phyloP scores from a whole-genome alignment of 92 coral and sea anemone species.

The Muricea muricata region DNA sequence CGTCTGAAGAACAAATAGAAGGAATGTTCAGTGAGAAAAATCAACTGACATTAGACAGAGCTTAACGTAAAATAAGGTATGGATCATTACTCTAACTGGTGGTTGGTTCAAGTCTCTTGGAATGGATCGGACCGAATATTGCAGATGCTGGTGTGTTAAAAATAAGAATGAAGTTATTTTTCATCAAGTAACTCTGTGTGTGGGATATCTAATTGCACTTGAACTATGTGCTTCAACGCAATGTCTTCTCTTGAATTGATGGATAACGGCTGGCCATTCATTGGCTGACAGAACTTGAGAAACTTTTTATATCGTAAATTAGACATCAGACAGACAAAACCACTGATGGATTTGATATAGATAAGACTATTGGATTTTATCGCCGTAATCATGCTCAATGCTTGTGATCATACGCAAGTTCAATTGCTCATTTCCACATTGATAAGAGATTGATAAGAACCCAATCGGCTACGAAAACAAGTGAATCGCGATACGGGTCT shows the following conservation, averaged over 20 bases:
- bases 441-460: background rate
- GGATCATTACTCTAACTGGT: no score
- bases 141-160: background rate
- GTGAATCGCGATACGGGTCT: background rate
- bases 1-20: background rate
- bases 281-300: background rate
- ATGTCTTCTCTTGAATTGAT: background rate
- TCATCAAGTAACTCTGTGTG: conserved; percentile 1
- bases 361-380: background rate
- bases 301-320: background rate
- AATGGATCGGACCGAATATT: background rate
- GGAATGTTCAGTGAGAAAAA: background rate
- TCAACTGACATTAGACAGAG: no score
- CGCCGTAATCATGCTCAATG: background rate
- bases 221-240: no score
- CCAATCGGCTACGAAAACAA: background rate
- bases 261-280: background rate
- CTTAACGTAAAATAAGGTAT: no score
- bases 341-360: background rate
- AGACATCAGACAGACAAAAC: background rate
- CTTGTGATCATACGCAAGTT: background rate
- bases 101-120: background rate
- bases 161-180: background rate
- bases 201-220: background rate
- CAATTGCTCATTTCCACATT: background rate